Base-by-base conservation (phyloP, 2,888 invertebrate genomes). In the Cryptophagus acutangulus region DNA sequence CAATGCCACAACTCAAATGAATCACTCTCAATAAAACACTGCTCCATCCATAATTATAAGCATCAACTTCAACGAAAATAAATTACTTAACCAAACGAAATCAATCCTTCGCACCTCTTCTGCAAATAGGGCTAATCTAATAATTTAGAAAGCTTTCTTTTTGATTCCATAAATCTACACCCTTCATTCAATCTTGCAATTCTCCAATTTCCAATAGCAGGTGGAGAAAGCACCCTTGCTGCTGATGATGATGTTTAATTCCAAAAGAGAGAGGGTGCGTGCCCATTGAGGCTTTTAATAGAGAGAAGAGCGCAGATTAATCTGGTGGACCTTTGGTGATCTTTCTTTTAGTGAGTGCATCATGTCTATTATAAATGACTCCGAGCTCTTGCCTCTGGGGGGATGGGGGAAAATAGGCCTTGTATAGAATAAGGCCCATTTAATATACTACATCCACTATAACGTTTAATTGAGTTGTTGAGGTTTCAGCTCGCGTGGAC, bases 211-310 rank as follows among this genome's bases (percentile, higher is more conserved):
- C 40, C 40, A 40, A 30, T 36, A 30, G 35, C 40, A 35, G 36
- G 34, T 36, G 36, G 38, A 28, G 29, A 24, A 31, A 28, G 40
- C 29, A 33, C 28, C 17, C 17, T 33, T n/a, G 4, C 3, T 26
- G n/a, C 10, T 18, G 44, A 42, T 9, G 5, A 20, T 26, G 12
- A 12, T 26, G 46, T 43, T 59, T 61, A 56, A 57, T 55, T 57
- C 53, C 45, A 45, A 52, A 48, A 36, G 24, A 40, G 30, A 34
- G 52, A 50, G 54, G 54, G 57, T 59, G 62, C 62, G 61, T 62
- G 65, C 57, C 63, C 57, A 62, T 62, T 63, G 63, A 61, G 59
- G 65, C 65, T 62, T 63, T 65, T 66, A 66, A 67, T 66, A 65
- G 63, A 59, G 59, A 62, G 62, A 13, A 31, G 57, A 61, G 65